Base-by-base conservation (phyloP, 2,113 vertebrate species). In the Castor canadensis region DNA sequence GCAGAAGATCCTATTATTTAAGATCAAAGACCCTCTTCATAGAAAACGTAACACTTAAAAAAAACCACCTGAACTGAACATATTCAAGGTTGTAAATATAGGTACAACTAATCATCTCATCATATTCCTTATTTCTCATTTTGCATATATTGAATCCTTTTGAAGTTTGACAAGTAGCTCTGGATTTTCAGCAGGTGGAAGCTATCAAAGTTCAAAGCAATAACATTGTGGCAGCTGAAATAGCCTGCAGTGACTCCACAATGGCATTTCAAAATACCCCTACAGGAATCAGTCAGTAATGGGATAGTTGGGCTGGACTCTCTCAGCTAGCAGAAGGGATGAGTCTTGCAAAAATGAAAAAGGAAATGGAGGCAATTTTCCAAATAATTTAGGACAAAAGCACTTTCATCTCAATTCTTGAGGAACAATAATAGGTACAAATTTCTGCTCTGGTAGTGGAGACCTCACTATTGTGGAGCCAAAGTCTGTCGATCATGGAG, bases 341-440 rank as follows among this genome's bases (percentile, higher is more conserved):
- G 30, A 43, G 2, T 26, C 58, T 38, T 82, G 19, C 67, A 82
- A 93, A 94, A 81, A 22, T 8, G 40, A 40, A 96, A 87, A 35
- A 90, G 93, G 49, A 95, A 94, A 94, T 47, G 49, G 62, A 90
- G 43, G 58, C 73, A 80, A 94, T 96, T 95, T 97, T 84, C 72
- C 62, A 85, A 47, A 81, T 93, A 88, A 96, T 91, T 95, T 92
- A 58, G 54, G 52, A 69, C 30, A 58, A 89, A 92, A 95, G 40
- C 40, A 75, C n/a, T 79, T 97, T 87, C 77, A 82, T 95, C 73
- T 88, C 67, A 13, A 54, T 92, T 72, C 52, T 52, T 2, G 0
- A 69, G 49, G n/a, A 58, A 85, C 60, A 66, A 9, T 73, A 82
- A 95, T 82, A 72, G 87, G 58, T 71, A 24, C 35, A 80, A 87